Conservation (phyloP, 2,888 invertebrate genomes). For the Tipula vernalis region DNA sequence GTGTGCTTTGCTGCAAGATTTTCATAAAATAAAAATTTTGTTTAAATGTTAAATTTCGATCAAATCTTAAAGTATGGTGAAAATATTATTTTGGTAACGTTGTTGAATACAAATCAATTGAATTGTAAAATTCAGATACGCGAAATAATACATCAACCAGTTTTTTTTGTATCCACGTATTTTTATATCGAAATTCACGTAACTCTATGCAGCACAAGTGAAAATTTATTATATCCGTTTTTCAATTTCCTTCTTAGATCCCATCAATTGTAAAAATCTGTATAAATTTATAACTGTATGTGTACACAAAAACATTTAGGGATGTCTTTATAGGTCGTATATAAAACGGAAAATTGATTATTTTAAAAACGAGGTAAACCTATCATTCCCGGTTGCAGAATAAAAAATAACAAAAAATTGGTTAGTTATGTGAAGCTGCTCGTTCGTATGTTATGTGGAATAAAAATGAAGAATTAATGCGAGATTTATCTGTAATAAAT, state of each 20-base stretch:
- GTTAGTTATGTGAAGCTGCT: no score
- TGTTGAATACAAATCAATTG: background rate
- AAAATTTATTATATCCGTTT: constrained; percentile 4
- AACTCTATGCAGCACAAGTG: background rate
- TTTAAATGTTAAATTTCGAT: background rate
- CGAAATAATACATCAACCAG: background rate
- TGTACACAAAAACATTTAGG: background rate
- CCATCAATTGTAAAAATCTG: background rate
- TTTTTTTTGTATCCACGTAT: background rate
- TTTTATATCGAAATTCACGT: background rate
- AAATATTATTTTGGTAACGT: background rate
- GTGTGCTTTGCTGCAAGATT: background rate
- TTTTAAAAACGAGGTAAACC: no score
- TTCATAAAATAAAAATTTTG: background rate
- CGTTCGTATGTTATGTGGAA: no score
- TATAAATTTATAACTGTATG: background rate
- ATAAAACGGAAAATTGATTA: no score
- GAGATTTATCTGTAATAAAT: no score
- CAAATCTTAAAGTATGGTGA: background rate
- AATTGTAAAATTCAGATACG: background rate
- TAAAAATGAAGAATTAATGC: no score
- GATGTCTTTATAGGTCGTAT: background rate
- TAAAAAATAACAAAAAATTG: no score
- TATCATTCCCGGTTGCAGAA: no score
- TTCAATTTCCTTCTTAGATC: background rate